Conservation (phyloP, 2,797 vertebrate genomes). For the Propithecus deckenii region DNA sequence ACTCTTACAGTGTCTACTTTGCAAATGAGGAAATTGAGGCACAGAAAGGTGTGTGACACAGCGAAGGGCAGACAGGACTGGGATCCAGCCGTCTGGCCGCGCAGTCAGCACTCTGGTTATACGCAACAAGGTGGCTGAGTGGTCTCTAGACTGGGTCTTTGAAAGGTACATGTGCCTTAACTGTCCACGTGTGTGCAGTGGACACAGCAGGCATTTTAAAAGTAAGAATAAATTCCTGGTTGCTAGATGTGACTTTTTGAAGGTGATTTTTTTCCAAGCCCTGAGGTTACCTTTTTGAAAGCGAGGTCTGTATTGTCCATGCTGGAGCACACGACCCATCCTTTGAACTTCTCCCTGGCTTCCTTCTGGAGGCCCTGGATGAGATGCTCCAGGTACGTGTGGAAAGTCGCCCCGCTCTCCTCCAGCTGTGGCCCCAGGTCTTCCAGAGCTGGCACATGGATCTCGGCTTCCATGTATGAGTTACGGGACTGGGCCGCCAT, state of each 20-base stretch:
- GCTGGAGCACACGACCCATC: slow-evolving; percentile 94
- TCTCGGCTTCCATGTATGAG: slow-evolving; percentile 94
- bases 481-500: slow-evolving; percentile 95
- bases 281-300: slow-evolving; percentile 93
- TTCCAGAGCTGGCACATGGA: slow-evolving; percentile 91
- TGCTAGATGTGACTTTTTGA: not conserved
- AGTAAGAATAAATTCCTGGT: not conserved
- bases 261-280: too few relatives aligned
- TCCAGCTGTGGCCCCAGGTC: slow-evolving; percentile 93
- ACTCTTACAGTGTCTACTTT: not conserved
- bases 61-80: not conserved
- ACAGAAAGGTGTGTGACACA: not conserved
- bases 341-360: slow-evolving; percentile 95
- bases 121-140: too few relatives aligned
- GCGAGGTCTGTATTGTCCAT: slow-evolving; percentile 93
- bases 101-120: not conserved
- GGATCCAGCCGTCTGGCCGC: not conserved
- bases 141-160: not conserved
- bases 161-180: not conserved
- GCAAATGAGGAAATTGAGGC: not conserved
- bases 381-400: slow-evolving; percentile 90
- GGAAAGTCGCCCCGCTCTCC: slow-evolving; percentile 90
- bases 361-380: slow-evolving; percentile 94
- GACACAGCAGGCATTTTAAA: not conserved
- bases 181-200: rapidly evolving